Conservation (phyloP, 2,113 vertebrate genomes). For the Catharus fuscescens region DNA sequence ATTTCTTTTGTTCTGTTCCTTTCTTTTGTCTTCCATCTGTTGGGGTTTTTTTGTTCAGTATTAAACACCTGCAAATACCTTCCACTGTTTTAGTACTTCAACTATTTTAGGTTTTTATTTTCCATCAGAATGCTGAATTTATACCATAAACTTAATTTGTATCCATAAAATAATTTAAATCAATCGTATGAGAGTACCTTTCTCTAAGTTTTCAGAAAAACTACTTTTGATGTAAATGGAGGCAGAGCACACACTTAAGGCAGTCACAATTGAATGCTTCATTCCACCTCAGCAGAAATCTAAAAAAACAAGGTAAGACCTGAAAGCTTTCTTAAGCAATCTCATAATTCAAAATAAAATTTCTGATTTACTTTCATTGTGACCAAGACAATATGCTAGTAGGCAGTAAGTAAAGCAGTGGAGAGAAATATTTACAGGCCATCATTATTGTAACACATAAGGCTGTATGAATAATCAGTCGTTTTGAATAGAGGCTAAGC, state of each 20-base stretch:
- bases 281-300: background rate
- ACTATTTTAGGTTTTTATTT: background rate
- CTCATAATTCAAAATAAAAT: background rate
- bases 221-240: background rate
- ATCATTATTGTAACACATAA: background rate
- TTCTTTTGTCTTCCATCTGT: background rate
- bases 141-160: constrained; percentile 34
- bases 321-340: background rate
- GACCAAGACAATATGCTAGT: background rate
- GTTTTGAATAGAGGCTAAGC: background rate
- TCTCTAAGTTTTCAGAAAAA: background rate
- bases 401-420: background rate
- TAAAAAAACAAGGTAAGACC: background rate
- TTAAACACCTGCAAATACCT: background rate
- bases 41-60: background rate
- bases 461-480: background rate
- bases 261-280: background rate
- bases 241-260: background rate
- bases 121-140: constrained; percentile 8
- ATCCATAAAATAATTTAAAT: background rate
- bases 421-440: background rate
- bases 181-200: background rate
- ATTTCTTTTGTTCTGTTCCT: background rate
- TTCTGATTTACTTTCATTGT: background rate
- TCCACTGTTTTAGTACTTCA: background rate